Conservation (phyloP, 2,888 invertebrate species). For the Tupiocoris notatus region DNA sequence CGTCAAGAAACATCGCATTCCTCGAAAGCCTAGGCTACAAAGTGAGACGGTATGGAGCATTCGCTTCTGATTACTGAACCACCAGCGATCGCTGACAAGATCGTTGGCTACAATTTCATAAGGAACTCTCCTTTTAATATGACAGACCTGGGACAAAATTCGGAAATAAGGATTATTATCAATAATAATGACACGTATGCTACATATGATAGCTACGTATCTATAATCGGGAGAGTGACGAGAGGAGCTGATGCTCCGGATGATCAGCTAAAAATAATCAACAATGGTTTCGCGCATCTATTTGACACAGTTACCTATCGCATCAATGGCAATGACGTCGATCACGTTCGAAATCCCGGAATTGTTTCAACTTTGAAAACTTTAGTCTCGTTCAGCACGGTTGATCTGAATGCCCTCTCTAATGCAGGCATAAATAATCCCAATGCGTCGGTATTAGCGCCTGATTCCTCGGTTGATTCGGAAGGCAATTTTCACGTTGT, state of each 20-base stretch:
- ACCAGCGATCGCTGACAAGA: neutral
- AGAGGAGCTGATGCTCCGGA: too few species aligned
- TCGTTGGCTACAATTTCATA: neutral
- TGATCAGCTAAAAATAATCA: too few species aligned
- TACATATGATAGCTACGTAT: neutral
- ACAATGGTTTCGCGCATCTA: neutral
- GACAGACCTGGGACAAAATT: too few species aligned
- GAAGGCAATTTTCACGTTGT: neutral
- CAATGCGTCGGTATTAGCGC: neutral
- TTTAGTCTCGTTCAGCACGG: neutral
- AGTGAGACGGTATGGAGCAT: neutral
- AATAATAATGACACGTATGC: neutral
- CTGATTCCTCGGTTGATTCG: neutral
- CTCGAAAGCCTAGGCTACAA: neutral
- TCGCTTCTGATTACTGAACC: neutral
- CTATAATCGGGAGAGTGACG: neutral
- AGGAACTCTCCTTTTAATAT: neutral
- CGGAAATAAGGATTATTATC: neutral
- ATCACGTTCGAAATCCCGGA: constrained; percentile 4
- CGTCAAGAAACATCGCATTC: neutral
- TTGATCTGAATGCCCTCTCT: neutral
- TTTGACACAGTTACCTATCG: neutral
- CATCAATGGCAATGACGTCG: constrained; percentile 1
- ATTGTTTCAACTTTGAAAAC: neutral
- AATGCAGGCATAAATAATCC: constrained; percentile 6